Evolutionary conservation across 1,140 invertebrate genomes (phyloP).

Genomic region (Drosophila trapezifrons): DNA sequence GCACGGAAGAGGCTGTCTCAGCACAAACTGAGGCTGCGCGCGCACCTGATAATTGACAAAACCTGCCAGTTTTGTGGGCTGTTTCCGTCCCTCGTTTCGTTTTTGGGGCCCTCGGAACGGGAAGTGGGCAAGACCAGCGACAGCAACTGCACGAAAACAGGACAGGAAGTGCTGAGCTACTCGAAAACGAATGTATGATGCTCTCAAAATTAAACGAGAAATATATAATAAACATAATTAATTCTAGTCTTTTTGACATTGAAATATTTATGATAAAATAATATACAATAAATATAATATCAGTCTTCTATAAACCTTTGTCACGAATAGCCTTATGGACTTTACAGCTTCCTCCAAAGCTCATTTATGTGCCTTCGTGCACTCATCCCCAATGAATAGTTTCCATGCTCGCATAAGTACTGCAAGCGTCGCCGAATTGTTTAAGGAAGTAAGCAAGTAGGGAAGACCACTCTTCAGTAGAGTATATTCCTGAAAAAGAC

Average conservation of each 20-base stretch:
- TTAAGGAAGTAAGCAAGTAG: too few relatives aligned
- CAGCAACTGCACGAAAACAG: conserved; percentile 19
- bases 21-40: conserved; percentile 18
- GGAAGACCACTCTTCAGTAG: neutral
- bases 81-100: conserved; percentile 8
- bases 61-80: conserved; percentile 61
- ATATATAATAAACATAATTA: neutral
- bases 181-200: neutral
- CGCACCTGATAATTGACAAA: conserved; percentile 79
- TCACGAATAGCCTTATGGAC: too few relatives aligned
- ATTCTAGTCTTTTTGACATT: too few relatives aligned
- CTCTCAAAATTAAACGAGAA: conserved; percentile 10
- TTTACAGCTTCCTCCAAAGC: too few relatives aligned
- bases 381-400: too few relatives aligned
- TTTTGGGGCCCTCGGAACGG: conserved; percentile 34
- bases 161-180: neutral
- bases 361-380: neutral
- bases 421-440: too few relatives aligned
- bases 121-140: conserved; percentile 64
- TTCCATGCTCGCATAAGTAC: too few relatives aligned
- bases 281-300: neutral
- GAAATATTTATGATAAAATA: neutral
- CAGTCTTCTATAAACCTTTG: too few relatives aligned
- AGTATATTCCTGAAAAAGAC: neutral
- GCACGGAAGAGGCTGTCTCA: neutral